These are phyloP conservation scores for Metalampra italica DNA, from an alignment of 2,888 invertebrate genomes.

Conservation along the genomic window DNA sequence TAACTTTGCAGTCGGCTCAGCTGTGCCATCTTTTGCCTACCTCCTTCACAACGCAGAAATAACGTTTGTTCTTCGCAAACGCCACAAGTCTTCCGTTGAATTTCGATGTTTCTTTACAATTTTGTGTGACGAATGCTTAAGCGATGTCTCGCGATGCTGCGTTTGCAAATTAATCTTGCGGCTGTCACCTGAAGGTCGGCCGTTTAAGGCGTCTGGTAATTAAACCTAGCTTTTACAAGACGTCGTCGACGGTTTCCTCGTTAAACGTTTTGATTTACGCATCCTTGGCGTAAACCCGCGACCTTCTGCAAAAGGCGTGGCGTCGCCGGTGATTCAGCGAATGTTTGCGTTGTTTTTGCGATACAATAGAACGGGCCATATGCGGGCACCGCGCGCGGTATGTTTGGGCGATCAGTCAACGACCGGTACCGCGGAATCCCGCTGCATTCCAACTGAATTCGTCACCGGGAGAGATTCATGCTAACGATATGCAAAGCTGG, in stretches of 20 bases:
- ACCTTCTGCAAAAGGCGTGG: constrained; percentile 59
- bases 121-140: constrained; percentile 17
- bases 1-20: no score
- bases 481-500: constrained; percentile 53
- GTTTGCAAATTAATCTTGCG: constrained; percentile 48
- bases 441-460: constrained; percentile 47
- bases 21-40: no score
- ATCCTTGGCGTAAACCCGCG: constrained; percentile 53
- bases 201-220: constrained; percentile 57
- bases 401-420: constrained; percentile 58
- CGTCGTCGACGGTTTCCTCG: constrained; percentile 42
- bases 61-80: not conserved
- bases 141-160: constrained; percentile 19
- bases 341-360: constrained; percentile 43
- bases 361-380: constrained; percentile 43
- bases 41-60: no score
- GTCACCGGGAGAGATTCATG: constrained; percentile 60
- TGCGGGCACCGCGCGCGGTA: constrained; percentile 22
- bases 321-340: constrained; percentile 47
- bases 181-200: constrained; percentile 49
- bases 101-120: constrained; percentile 18
- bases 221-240: constrained; percentile 46
- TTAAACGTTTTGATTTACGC: constrained; percentile 60
- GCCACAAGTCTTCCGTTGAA: constrained; percentile 17
- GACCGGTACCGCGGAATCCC: constrained; percentile 46